Evolutionary conservation across 1,140 invertebrate genomes (phyloP), one percentile per base, ranked within the genome.

Genomic region (Ctenoplectra terminalis): DNA sequence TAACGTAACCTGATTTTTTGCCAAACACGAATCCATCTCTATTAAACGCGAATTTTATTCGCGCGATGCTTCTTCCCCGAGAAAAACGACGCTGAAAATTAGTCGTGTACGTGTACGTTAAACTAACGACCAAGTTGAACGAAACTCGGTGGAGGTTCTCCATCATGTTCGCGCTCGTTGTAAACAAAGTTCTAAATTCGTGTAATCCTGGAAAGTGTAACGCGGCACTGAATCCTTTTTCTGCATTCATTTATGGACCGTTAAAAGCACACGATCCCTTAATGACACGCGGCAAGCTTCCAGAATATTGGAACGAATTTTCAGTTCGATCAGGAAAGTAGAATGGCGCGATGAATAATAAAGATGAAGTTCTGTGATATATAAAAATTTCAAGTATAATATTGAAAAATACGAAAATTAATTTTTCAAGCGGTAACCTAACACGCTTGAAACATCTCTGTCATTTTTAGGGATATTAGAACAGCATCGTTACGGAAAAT

Each of bases 171-270:
- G 46, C 29, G 31, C 46, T 20, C 20, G 66, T 26, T n/a, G 66
- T 50, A 69, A 69, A 69, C 66, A 69, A 69, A 69, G 66, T 69
- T 50, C 43, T 69, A 69, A 69, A 69, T 69, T 69, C 66, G 29
- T 26, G 66, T 69, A 69, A 34, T 50, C 43, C 46, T 29, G 26
- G 46, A 15, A 48, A 67, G 40, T 48, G 64, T 67, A 43, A 67
- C 40, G 43, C 26, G 64, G 26, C 64, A n/a, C 23, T 20, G 23
- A 67, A 48, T 67, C 43, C 64, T 67, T 66, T 66, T 66, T 29
- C 64, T 48, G 40, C 64, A 23, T 67, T 31, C 64, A 29, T 43
- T 67, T 67, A 67, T 67, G 64, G 43, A 31, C 34, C 64, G 64
- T 67, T 48, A 29, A 29, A 48, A 48, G 17, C 64, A n/a, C 43